Evolutionary conservation across 1,140 invertebrate species (phyloP).

Genomic region (Drosophila sturtevanti): DNA sequence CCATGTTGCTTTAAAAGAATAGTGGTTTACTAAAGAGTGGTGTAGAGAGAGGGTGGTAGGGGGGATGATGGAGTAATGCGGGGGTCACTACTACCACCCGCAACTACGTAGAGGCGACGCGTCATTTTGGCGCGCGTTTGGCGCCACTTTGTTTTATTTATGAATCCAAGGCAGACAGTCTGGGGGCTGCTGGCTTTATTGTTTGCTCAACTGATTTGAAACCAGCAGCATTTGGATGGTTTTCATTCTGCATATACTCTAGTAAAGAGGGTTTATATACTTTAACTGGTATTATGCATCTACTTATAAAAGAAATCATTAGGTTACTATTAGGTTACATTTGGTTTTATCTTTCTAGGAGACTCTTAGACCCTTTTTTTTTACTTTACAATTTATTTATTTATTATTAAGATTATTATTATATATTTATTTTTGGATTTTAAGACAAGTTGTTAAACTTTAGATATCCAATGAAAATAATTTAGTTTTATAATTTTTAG

Average conservation of each 20-base stretch:
- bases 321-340: too few relatives aligned
- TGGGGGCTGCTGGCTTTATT: slow-evolving; percentile 44
- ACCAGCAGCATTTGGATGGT: slow-evolving; percentile 19
- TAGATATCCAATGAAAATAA: too few relatives aligned
- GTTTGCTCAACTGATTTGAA: slow-evolving; percentile 72
- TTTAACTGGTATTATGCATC: neutral
- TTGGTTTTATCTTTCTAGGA: too few relatives aligned
- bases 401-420: too few relatives aligned
- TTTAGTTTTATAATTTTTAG: too few relatives aligned
- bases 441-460: too few relatives aligned
- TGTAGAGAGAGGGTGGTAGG: too few relatives aligned
- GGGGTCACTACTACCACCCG: slow-evolving; percentile 15
- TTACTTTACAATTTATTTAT: too few relatives aligned
- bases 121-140: slow-evolving; percentile 65
- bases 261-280: neutral
- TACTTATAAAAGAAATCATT: too few relatives aligned
- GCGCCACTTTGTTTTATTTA: slow-evolving; percentile 78
- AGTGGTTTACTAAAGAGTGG: neutral
- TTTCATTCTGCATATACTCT: slow-evolving; percentile 5
- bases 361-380: too few relatives aligned
- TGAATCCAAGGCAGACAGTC: slow-evolving; percentile 57
- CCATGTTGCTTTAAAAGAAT: neutral
- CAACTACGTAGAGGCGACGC: slow-evolving; percentile 43
- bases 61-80: neutral
- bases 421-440: too few relatives aligned